Conservation (phyloP, 2,113 vertebrate species). For the Piliocolobus tephrosceles region DNA sequence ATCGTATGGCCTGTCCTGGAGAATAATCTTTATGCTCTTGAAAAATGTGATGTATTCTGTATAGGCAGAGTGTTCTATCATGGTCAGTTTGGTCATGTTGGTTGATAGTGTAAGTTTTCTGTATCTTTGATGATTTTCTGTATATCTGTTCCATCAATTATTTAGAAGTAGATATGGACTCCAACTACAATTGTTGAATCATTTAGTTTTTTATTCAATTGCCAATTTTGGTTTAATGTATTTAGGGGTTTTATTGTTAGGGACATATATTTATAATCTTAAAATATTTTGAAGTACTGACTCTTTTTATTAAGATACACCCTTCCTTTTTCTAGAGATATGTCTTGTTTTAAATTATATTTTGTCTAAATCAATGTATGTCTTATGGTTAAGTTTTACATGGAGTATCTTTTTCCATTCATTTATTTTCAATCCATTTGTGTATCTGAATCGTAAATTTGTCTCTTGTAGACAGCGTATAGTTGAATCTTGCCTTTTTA, state of each 20-base stretch:
- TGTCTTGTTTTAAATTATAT: background rate
- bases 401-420: background rate
- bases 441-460: background rate
- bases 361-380: background rate
- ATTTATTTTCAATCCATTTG: background rate
- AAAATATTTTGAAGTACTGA: background rate
- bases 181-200: background rate
- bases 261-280: background rate
- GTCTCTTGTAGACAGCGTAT: background rate
- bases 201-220: background rate
- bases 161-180: background rate
- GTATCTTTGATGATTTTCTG: background rate
- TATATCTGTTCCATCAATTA: background rate
- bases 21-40: background rate
- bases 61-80: background rate
- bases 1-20: background rate
- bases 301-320: background rate
- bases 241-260: background rate
- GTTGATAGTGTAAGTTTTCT: background rate
- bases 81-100: background rate
- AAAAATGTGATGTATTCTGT: background rate
- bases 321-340: background rate
- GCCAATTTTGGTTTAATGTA: background rate
- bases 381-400: background rate
- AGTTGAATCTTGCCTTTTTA: background rate